These are phyloP conservation scores for Timandra comae DNA, from an alignment of 2,888 invertebrate species.

Conservation along the genomic window DNA sequence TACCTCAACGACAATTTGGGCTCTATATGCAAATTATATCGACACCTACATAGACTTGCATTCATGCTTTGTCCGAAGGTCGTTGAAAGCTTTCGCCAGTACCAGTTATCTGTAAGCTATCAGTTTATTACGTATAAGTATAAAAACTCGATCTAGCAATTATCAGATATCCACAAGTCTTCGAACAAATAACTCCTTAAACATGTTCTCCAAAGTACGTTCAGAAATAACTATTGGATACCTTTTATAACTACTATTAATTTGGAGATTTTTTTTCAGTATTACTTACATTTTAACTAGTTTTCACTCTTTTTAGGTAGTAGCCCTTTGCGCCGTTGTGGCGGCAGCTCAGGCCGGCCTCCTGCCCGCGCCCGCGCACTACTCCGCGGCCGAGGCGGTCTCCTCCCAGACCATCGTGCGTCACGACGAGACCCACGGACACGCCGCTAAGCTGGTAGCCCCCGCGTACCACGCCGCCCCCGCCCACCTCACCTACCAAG, in stretches of 20 bases:
- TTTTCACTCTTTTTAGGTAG: conserved; percentile 31
- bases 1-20: too few relatives aligned
- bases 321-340: conserved; percentile 41
- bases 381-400: conserved; percentile 47
- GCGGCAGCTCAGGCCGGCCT: conserved; percentile 51
- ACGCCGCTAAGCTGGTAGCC: conserved; percentile 20
- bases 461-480: conserved; percentile 28
- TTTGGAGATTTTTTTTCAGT: too few relatives aligned
- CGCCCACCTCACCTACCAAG: conserved; percentile 33
- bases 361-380: conserved; percentile 51
- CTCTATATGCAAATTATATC: too few relatives aligned
- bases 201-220: conserved; percentile 49
- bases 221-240: too few relatives aligned
- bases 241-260: too few relatives aligned
- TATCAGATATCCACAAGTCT: conserved; percentile 31
- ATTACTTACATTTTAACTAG: too few relatives aligned
- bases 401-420: conserved; percentile 57
- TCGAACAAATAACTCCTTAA: conserved; percentile 29
- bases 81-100: conserved; percentile 12
- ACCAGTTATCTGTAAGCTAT: conserved; percentile 10
- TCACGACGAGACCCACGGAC: conserved; percentile 45
- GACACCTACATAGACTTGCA: too few relatives aligned
- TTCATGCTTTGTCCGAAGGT: too few relatives aligned
- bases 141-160: conserved; percentile 35
- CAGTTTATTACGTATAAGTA: conserved; percentile 24